Conservation (phyloP, 1,140 invertebrate species). For the Trachymyrmex cornetzi region DNA sequence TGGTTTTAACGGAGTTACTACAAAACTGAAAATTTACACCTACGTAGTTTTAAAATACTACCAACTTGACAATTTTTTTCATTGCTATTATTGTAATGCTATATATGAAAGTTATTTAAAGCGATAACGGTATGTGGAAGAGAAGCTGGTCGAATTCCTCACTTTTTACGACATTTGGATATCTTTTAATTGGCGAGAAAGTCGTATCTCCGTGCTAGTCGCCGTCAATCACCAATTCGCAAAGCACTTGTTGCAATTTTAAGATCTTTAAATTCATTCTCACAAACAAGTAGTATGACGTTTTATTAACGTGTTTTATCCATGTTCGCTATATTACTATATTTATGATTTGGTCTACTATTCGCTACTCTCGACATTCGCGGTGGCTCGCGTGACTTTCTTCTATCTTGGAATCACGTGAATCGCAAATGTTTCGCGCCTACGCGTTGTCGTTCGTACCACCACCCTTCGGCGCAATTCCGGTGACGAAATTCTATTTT, state of each 20-base stretch:
- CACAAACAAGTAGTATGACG: neutral
- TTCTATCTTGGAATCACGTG: slow-evolving; percentile 40
- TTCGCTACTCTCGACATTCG: slow-evolving; percentile 9
- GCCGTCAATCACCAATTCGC: neutral
- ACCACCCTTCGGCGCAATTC: neutral
- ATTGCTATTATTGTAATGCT: neutral
- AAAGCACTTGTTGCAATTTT: neutral
- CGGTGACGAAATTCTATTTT: slow-evolving; percentile 7
- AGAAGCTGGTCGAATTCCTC: neutral
- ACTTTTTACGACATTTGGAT: neutral
- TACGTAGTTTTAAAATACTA: no score
- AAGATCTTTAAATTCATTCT: neutral
- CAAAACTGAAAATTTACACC: no score
- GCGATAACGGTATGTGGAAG: neutral
- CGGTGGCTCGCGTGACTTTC: slow-evolving; percentile 35
- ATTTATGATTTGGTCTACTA: neutral
- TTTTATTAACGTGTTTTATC: neutral
- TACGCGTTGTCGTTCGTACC: neutral
- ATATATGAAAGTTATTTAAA: neutral
- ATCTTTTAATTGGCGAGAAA: slow-evolving; percentile 37
- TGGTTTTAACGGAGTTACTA: no score
- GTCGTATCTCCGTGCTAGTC: neutral
- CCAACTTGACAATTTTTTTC: neutral
- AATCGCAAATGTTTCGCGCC: slow-evolving; percentile 26
- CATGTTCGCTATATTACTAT: neutral